These are phyloP conservation scores for Rostratula benghalensis DNA, from an alignment of 2,113 vertebrate genomes.

Conservation along the genomic window DNA sequence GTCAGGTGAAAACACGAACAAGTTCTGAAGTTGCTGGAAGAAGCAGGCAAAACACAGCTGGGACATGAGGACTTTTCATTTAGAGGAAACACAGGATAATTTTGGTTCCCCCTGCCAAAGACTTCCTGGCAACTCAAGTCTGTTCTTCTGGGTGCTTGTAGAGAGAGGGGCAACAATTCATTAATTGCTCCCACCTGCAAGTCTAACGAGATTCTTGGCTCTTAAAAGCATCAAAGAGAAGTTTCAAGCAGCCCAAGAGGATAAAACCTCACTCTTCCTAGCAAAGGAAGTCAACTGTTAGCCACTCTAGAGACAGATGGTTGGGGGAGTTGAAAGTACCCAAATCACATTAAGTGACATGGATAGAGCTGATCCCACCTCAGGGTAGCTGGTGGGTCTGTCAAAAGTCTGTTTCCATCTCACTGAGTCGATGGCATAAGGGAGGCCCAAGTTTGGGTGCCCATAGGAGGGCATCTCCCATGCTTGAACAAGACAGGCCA, in stretches of 20 bases:
- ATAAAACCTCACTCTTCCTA: background rate
- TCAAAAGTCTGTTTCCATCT: background rate
- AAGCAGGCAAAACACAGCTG: background rate
- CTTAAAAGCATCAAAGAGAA: background rate
- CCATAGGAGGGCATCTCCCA: background rate
- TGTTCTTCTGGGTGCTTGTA: background rate
- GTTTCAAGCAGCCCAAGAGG: background rate
- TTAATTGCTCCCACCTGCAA: background rate
- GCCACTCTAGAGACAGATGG: background rate
- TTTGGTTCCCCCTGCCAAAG: background rate
- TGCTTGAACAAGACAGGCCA: background rate
- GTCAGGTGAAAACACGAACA: background rate
- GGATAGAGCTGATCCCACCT: background rate
- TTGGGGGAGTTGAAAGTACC: background rate
- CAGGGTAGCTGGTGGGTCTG: background rate
- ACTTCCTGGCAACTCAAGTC: background rate
- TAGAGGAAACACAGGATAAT: background rate
- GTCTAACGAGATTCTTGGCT: background rate
- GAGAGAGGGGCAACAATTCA: background rate
- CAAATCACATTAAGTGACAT: background rate
- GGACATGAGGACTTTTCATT: background rate
- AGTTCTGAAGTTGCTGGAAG: background rate
- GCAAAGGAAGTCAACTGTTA: background rate
- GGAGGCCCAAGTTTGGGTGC: background rate
- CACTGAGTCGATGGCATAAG: fast-evolving